These are phyloP conservation scores for Microctenopoma steveboyesi DNA, from an alignment of 2,797 vertebrate species.

Conservation along the genomic window DNA sequence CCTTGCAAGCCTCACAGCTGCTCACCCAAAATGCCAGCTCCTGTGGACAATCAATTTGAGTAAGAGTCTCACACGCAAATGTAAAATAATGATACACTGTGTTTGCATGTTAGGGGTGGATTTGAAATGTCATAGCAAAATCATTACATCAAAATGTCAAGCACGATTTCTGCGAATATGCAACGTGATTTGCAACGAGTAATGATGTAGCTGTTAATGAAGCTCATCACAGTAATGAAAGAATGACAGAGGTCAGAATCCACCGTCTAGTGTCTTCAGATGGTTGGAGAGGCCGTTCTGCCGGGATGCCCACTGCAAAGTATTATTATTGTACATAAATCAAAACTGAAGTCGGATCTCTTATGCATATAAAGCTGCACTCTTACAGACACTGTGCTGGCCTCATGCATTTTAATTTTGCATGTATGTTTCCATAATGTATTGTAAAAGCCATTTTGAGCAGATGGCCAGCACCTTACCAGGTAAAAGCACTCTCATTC, in stretches of 20 bases:
- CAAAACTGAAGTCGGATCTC: constrained; percentile 2
- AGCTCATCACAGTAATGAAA: not conserved
- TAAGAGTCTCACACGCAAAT: not conserved
- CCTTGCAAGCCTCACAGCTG: not conserved
- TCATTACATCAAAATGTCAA: not conserved
- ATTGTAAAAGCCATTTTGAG: constrained; percentile 36
- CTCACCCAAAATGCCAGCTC: not conserved
- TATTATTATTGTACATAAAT: constrained; percentile 26
- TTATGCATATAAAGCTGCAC: constrained; percentile 9
- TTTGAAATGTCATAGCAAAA: not conserved
- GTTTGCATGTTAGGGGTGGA: not conserved
- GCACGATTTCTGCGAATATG: not conserved
- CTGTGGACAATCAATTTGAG: not conserved
- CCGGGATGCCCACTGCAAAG: constrained; percentile 9
- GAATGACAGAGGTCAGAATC: not conserved
- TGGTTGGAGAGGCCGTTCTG: constrained; percentile 9
- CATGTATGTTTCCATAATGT: constrained; percentile 40
- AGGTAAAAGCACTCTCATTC: constrained; percentile 20
- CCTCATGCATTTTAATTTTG: constrained; percentile 41
- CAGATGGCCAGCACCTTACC: constrained; percentile 34
- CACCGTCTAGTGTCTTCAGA: not conserved
- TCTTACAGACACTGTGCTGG: constrained; percentile 4
- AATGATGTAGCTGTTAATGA: not conserved
- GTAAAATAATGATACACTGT: not conserved
- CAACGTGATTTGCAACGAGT: not conserved